Conservation (phyloP, 2,797 vertebrate species). For the Brachymystax lenok region DNA sequence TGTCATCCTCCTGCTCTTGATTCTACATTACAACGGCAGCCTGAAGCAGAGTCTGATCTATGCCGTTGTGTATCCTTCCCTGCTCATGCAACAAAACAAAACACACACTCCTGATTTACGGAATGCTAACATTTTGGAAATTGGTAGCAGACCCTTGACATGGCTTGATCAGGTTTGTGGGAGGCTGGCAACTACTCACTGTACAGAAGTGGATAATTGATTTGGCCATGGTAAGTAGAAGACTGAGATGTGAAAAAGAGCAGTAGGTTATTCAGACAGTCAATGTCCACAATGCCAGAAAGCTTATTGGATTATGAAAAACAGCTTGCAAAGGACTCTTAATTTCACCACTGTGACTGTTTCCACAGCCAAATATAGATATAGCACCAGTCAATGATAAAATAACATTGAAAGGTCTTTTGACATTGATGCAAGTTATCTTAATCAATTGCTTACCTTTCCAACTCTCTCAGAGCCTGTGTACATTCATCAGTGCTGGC, state of each 20-base stretch:
- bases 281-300: not conserved
- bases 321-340: not conserved
- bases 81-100: not conserved
- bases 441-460: not conserved
- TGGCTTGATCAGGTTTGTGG: constrained; percentile 75
- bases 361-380: not conserved
- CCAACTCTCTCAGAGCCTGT: constrained; percentile 79
- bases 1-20: constrained; percentile 81
- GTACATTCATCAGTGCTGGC: constrained; percentile 85
- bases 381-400: too few species aligned
- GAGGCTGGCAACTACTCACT: constrained; percentile 84
- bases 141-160: constrained; percentile 54
- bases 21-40: constrained; percentile 83
- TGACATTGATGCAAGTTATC: not conserved
- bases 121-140: not conserved
- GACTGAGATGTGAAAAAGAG: not conserved
- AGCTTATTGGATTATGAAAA: not conserved
- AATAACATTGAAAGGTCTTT: not conserved
- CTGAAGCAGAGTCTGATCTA: constrained; percentile 77
- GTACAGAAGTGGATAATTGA: constrained; percentile 89
- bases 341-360: too few species aligned
- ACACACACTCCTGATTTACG: not conserved
- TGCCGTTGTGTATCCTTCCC: constrained; percentile 84
- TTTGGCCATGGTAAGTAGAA: constrained; percentile 84
- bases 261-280: not conserved